Evolutionary conservation across 2,888 invertebrate species (phyloP), one percentile per base, ranked within the genome.

Genomic region (Caradrina kadenii): DNA sequence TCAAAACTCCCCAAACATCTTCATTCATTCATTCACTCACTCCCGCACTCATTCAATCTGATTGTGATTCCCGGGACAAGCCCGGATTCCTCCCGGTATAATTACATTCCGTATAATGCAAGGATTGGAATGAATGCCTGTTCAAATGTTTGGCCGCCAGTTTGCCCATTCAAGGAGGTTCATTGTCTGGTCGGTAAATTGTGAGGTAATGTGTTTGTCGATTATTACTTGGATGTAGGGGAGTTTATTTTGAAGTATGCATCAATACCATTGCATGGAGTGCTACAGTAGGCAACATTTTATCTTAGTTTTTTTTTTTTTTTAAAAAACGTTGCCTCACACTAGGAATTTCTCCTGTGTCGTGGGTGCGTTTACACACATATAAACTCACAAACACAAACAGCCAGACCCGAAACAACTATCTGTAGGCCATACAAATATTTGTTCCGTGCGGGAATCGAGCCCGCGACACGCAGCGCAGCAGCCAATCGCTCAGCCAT

Each of bases 81-180:
- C 62, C 55, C n/a, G 26, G 61, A 65, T 60, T 68, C 49, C 67
- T 71, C 62, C 53, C 56, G 54, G 71, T 60, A 63, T 80, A 80
- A 82, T 82, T 80, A 82, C 80, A 73, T 80, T 70, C 66, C 45
- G 45, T n/a, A 82, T 72, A 72, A 74, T 75, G 74, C 67, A 59
- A 21, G 69, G 64, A 65, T 58, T 68, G 66, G 56, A 75, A 68
- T 75, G 59, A 53, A 72, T 56, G 68, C 74, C 60, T 65, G 66
- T 69, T 67, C 65, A 72, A 79, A 79, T 68, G 54, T 79, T 71
- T 68, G 68, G 17, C 39, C 69, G 54, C 73, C 53, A 22, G 60
- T 67, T 77, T 74, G 66, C 45, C 69, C 73, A 73, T 75, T 80
- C 26, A 71, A 53, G 59, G 59, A 71, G 49, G 17, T 76, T 58